phyloP scores from a whole-genome alignment of 2,888 invertebrate species.

The Agrotis clavis region DNA sequence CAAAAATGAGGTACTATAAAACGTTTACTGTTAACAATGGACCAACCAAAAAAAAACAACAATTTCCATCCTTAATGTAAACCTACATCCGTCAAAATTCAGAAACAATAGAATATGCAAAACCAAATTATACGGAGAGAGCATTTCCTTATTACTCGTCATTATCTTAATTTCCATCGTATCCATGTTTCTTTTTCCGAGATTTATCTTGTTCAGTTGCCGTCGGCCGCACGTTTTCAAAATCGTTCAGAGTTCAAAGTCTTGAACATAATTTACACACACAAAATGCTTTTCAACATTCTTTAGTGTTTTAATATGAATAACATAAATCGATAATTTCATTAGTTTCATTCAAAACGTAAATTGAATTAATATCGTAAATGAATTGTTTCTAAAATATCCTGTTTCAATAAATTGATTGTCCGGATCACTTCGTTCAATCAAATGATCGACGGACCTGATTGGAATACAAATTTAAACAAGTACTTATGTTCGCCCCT shows the following conservation, averaged over 20 bases:
- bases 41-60: background rate
- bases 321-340: background rate
- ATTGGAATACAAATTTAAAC: slow-evolving; percentile 55
- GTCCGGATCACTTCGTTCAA: slow-evolving; percentile 54
- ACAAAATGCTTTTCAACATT: too few relatives aligned
- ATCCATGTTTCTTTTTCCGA: slow-evolving; percentile 37
- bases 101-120: slow-evolving; percentile 16
- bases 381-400: slow-evolving; percentile 26
- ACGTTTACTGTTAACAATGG: background rate
- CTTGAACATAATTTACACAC: background rate
- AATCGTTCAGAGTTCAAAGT: slow-evolving; percentile 3
- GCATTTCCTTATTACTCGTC: slow-evolving; percentile 44
- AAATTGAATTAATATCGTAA: slow-evolving; percentile 21
- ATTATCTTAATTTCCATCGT: slow-evolving; percentile 52
- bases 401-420: slow-evolving; percentile 45
- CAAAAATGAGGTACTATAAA: too few relatives aligned
- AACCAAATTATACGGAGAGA: slow-evolving; percentile 26
- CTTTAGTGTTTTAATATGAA: background rate
- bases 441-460: slow-evolving; percentile 40
- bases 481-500: slow-evolving; percentile 45
- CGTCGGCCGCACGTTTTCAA: slow-evolving; percentile 36
- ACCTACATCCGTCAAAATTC: background rate
- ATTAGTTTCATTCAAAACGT: slow-evolving; percentile 8
- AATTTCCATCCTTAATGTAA: background rate
- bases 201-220: slow-evolving; percentile 27